Conservation (phyloP, 2,797 vertebrate species). For the Girardinus metallicus region DNA sequence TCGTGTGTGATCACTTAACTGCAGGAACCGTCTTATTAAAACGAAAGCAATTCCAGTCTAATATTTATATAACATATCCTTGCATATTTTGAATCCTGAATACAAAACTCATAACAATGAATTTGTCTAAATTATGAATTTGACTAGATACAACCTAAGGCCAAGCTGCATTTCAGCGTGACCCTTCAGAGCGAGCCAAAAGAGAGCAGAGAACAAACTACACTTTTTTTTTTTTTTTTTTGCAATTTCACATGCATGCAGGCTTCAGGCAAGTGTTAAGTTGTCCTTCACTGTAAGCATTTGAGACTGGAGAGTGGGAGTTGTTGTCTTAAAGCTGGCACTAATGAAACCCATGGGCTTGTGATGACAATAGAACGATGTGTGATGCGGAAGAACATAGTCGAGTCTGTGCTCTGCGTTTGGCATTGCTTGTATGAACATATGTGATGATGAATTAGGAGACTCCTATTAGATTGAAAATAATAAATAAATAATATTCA, state of each 20-base stretch:
- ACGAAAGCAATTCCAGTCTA: background rate
- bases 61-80: background rate
- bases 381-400: conserved; percentile 58
- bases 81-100: conserved; percentile 6
- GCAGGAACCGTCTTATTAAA: conserved; percentile 12
- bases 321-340: conserved; percentile 73
- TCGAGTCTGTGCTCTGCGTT: conserved; percentile 43
- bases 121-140: background rate
- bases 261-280: conserved; percentile 64
- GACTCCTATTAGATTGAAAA: background rate
- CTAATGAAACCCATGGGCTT: conserved; percentile 76
- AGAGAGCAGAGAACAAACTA: conserved; percentile 31
- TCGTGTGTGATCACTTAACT: conserved; percentile 8
- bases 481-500: conserved; percentile 1
- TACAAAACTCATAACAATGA: background rate
- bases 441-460: conserved; percentile 13
- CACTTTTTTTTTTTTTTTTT: conserved; percentile 4
- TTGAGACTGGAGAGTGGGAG: conserved; percentile 67
- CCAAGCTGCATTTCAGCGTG: background rate
- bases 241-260: conserved; percentile 48
- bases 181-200: conserved; percentile 22
- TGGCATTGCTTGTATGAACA: conserved; percentile 23
- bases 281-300: conserved; percentile 62
- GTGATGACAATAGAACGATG: conserved; percentile 62
- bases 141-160: conserved; percentile 8